phyloP scores from a whole-genome alignment of 2,113 vertebrate genomes.

The Dascyllus trimaculatus region DNA sequence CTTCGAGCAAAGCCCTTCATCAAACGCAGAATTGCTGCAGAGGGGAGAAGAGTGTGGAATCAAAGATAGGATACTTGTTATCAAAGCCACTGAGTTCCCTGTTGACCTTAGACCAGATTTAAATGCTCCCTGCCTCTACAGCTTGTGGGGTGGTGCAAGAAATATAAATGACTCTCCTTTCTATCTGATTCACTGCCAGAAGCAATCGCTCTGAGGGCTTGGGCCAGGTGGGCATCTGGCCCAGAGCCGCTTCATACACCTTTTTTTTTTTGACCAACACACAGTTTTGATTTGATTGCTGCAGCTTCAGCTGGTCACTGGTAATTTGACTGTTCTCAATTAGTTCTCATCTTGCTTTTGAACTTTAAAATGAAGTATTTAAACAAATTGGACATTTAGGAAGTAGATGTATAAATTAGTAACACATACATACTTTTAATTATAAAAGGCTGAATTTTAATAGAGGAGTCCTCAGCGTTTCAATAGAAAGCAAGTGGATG shows the following conservation, averaged over 20 bases:
- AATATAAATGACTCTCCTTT: constrained; percentile 67
- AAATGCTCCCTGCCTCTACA: constrained; percentile 63
- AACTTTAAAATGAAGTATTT: neutral
- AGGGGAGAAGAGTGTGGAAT: constrained; percentile 51
- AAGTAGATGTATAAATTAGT: neutral
- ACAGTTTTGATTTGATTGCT: constrained; percentile 15
- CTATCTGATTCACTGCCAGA: constrained; percentile 75
- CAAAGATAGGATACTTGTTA: constrained; percentile 67
- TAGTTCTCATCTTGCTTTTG: neutral
- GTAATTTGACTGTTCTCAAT: neutral
- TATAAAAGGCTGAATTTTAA: neutral
- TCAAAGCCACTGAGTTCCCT: constrained; percentile 65
- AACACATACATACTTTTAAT: neutral
- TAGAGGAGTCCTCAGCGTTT: neutral
- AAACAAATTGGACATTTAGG: neutral
- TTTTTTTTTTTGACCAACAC: neutral
- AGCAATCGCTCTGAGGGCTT: constrained; percentile 67
- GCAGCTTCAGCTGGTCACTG: constrained; percentile 5
- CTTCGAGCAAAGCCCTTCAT: constrained; percentile 22
- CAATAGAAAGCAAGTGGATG: too few relatives aligned
- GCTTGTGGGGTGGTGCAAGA: constrained; percentile 54
- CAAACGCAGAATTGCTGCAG: constrained; percentile 49
- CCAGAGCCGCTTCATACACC: constrained; percentile 31
- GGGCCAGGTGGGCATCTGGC: constrained; percentile 50
- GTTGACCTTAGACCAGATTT: constrained; percentile 70